A percentile compares a stretch with the other conserved stretches of the same genome.
Evolutionary conservation across 2,888 invertebrate genomes (phyloP).

Genomic region (Melipona bicolor): DNA sequence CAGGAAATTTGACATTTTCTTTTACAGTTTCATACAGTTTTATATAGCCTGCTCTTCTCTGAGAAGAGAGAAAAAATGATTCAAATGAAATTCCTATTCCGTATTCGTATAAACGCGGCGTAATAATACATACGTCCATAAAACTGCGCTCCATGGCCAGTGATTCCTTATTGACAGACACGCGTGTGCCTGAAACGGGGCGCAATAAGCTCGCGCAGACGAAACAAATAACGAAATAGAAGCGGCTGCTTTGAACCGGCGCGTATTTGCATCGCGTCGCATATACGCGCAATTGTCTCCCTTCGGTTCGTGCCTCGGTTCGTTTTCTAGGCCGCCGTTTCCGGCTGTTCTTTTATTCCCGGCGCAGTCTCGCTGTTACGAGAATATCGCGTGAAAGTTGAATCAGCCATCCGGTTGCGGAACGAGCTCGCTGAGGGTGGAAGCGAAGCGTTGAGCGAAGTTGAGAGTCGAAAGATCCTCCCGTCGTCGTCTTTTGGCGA

Average conservation of each 20-base stretch:
- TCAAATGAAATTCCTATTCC: no score
- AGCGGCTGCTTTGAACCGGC: not conserved
- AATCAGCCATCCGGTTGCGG: not conserved
- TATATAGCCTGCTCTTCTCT: no score
- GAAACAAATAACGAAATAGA: constrained; percentile 2
- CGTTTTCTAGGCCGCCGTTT: not conserved
- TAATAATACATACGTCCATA: no score
- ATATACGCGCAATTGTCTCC: constrained; percentile 14
- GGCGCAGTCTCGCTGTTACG: constrained; percentile 1
- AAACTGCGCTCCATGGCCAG: no score
- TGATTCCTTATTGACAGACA: not conserved
- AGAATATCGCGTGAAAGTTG: constrained; percentile 17
- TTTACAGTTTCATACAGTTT: no score
- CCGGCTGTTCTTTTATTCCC: constrained; percentile 14
- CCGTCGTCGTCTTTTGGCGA: not conserved
- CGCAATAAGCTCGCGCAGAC: not conserved
- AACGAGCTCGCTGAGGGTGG: constrained; percentile 10
- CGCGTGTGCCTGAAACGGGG: no score
- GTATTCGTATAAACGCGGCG: no score
- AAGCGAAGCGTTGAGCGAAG: constrained; percentile 6
- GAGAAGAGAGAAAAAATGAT: no score
- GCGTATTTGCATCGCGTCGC: constrained; percentile 14
- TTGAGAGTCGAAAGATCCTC: constrained; percentile 24
- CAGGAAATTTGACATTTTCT: no score
- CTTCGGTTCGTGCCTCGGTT: constrained; percentile 1